Conservation (phyloP, 2,888 invertebrate genomes). For the Fragum whitleyi region DNA sequence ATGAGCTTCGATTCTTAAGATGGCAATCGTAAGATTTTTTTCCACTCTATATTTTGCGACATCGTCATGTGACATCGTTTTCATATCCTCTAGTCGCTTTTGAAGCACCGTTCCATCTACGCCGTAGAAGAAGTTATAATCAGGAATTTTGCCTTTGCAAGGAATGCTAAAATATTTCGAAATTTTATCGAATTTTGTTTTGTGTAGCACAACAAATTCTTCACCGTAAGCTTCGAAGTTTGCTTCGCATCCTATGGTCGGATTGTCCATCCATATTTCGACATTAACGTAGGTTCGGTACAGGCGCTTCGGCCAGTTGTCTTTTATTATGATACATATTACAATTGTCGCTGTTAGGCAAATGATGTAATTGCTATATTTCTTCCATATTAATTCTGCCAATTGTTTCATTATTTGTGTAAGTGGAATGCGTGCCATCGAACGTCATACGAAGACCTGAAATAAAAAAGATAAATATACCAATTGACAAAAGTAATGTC, state of each 20-base stretch:
- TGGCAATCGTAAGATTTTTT: slow-evolving; percentile 37
- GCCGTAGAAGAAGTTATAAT: slow-evolving; percentile 41
- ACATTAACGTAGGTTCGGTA: slow-evolving; percentile 33
- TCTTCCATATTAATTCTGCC: neutral
- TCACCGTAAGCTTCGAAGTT: slow-evolving; percentile 53
- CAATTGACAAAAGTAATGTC: too few species aligned
- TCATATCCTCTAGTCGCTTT: slow-evolving; percentile 37
- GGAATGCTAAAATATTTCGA: slow-evolving; percentile 43
- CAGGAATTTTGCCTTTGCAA: slow-evolving; percentile 40
- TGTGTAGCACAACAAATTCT: slow-evolving; percentile 46
- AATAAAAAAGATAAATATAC: too few species aligned
- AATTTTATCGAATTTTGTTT: slow-evolving; percentile 41
- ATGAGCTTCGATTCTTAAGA: slow-evolving; percentile 61
- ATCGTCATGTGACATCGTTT: slow-evolving; percentile 5
- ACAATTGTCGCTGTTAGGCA: neutral
- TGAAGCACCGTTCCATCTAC: slow-evolving; percentile 53
- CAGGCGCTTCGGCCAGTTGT: slow-evolving; percentile 10
- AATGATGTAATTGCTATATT: neutral
- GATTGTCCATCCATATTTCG: slow-evolving; percentile 39
- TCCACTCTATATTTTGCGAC: neutral
- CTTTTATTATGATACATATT: neutral
- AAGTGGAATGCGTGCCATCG: neutral
- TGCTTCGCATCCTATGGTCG: slow-evolving; percentile 39
- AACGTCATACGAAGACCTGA: neutral
- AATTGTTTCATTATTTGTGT: neutral